These are phyloP conservation scores for Ceyx margarethae DNA, from an alignment of 2,113 vertebrate species.

Conservation along the genomic window DNA sequence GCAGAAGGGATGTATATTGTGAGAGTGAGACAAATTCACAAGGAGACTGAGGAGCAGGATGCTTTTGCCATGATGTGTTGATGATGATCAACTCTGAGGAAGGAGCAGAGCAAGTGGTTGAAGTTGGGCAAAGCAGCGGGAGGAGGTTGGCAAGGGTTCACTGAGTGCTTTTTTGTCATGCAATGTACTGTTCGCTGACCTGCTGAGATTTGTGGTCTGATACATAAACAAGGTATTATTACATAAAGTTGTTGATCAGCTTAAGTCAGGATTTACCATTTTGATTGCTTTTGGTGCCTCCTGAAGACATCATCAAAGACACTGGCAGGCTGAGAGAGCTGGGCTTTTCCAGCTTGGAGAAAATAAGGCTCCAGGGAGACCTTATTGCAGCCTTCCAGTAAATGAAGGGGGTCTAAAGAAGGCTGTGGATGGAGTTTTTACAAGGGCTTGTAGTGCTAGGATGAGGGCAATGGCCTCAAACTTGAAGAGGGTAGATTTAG, in stretches of 20 bases:
- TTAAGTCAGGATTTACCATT: not conserved
- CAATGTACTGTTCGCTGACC: not conserved
- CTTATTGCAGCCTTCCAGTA: too few relatives aligned
- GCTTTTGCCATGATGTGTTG: rapidly evolving
- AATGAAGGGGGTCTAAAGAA: too few relatives aligned
- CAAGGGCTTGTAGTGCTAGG: too few relatives aligned
- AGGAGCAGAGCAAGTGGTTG: not conserved
- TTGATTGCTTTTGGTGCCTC: not conserved
- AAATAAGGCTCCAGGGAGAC: too few relatives aligned
- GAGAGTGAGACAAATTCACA: not conserved
- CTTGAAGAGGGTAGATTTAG: too few relatives aligned
- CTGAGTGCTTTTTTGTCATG: not conserved
- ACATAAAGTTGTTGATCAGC: not conserved
- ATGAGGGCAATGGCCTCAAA: too few relatives aligned
- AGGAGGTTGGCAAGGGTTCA: not conserved
- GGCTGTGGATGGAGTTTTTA: too few relatives aligned
- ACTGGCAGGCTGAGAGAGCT: not conserved
- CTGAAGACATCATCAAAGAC: not conserved
- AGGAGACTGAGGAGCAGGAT: not conserved
- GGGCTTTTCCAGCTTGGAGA: too few relatives aligned
- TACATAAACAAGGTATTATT: not conserved
- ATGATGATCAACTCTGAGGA: not conserved
- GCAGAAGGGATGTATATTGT: rapidly evolving
- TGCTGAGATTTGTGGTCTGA: not conserved
- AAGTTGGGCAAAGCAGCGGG: not conserved